These are phyloP conservation scores for Hylaea fasciaria DNA, from an alignment of 2,888 invertebrate genomes.

Conservation along the genomic window DNA sequence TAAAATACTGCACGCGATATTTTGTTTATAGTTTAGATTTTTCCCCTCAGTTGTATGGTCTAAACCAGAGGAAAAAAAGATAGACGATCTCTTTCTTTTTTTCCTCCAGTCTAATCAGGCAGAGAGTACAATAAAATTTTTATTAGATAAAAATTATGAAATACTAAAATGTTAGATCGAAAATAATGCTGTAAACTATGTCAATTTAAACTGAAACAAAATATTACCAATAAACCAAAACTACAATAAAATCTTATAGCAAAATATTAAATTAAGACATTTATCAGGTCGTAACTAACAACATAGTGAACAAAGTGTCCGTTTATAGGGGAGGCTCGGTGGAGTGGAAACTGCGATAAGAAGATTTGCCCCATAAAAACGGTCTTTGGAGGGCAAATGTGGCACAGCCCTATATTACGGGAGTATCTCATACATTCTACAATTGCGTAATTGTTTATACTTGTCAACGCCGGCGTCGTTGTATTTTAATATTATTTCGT, in stretches of 20 bases:
- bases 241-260: neutral
- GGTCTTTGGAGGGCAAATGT: conserved; percentile 44
- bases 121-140: no score
- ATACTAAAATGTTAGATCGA: no score
- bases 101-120: no score
- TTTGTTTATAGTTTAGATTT: neutral
- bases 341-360: conserved; percentile 77
- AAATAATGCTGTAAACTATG: neutral
- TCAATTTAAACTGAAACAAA: neutral
- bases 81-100: no score
- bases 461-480: neutral
- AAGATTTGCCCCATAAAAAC: conserved; percentile 73
- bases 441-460: no score
- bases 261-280: conserved; percentile 27
- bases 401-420: conserved; percentile 4
- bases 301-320: conserved; percentile 40
- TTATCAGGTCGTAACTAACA: conserved; percentile 22
- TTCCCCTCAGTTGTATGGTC: neutral
- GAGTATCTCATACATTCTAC: neutral
- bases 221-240: neutral
- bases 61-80: no score
- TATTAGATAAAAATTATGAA: no score
- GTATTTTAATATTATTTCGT: no score
- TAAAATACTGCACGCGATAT: no score
- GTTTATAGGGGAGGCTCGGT: conserved; percentile 45